phyloP scores from a whole-genome alignment of 2,888 invertebrate species.

The Xylophagus ater region DNA sequence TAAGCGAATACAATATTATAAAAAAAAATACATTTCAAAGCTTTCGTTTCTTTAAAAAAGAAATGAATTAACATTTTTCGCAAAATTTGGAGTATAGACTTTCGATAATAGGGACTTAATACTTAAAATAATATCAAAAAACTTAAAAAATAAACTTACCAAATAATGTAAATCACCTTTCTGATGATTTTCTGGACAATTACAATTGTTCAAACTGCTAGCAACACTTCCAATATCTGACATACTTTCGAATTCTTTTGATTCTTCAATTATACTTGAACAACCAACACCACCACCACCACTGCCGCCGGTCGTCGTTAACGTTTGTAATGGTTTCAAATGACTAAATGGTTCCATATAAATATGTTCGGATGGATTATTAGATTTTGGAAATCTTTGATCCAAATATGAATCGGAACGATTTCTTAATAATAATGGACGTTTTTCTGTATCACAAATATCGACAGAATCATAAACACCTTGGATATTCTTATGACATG shows the following conservation, averaged over 20 bases:
- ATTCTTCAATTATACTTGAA: conserved; percentile 18
- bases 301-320: background rate
- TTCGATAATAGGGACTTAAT: too few species aligned
- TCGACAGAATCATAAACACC: conserved; percentile 21
- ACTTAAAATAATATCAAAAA: too few species aligned
- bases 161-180: conserved; percentile 23
- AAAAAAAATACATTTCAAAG: too few species aligned
- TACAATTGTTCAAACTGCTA: conserved; percentile 16
- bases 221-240: conserved; percentile 14
- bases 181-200: conserved; percentile 21
- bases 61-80: too few species aligned
- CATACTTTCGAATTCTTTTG: conserved; percentile 10
- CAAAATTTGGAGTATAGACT: too few species aligned
- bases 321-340: conserved; percentile 17
- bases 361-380: conserved; percentile 21
- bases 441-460: conserved; percentile 17
- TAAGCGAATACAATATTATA: too few species aligned
- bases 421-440: conserved; percentile 8
- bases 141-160: too few species aligned
- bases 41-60: too few species aligned
- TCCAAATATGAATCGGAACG: conserved; percentile 9
- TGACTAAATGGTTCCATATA: conserved; percentile 26
- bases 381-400: background rate
- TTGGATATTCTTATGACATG: conserved; percentile 20
- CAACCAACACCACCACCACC: conserved; percentile 6